Base-by-base conservation (phyloP, 2,888 invertebrate species). In the Macaria notata region DNA sequence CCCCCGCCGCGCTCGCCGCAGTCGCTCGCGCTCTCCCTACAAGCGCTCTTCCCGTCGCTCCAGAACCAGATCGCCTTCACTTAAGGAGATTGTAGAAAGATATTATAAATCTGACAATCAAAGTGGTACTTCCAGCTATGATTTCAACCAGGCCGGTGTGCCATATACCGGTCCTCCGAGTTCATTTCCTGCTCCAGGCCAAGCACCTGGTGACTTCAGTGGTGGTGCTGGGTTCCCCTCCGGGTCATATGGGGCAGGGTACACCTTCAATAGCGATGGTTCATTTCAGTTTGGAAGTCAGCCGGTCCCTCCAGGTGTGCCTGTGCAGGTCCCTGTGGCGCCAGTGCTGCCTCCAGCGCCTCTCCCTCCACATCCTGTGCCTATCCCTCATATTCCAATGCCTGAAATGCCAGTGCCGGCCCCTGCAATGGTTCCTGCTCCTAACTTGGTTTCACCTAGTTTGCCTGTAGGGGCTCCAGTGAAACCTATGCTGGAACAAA, bases 221-320 rank as follows among this genome's bases (percentile, higher is more conserved):
- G 59, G 54, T 56, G 63, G 53, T 46, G 51, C 57, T 43, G 50
- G 54, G 19, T 66, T 70, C 57, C 36, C 63, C 19, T 19, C 19
- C 19, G 19, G 19, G 19, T 19, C 19, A 46, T 73, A 70, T 56
- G 63, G 61, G 43, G 51, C 73, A 31, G 64, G 66, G 49, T 85
- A 81, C 68, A 74, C 73, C 46, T 78, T 74, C 63, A 59, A 63
- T 63, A 63, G 65, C 63, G 58, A 62, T 62, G 61, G 64, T 39
- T 60, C 69, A 4, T 86, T 79, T 74, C 73, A 78, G 31, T 85
- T 81, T 79, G 69, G 65, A 48, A 56, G 61, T 38, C 72, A 73
- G 52, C 65, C 70, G 8, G 6, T 19, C 9, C 47, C 9, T 38
- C 36, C 49, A n/a, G 39, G 1, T 66, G 66, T 53, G 44, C 61